A percentile compares a stretch with the other conserved stretches of the same genome.
These are phyloP conservation scores for Pristionchus japonicus DNA, from an alignment of 2,888 invertebrate species.

Conservation along the genomic window DNA sequence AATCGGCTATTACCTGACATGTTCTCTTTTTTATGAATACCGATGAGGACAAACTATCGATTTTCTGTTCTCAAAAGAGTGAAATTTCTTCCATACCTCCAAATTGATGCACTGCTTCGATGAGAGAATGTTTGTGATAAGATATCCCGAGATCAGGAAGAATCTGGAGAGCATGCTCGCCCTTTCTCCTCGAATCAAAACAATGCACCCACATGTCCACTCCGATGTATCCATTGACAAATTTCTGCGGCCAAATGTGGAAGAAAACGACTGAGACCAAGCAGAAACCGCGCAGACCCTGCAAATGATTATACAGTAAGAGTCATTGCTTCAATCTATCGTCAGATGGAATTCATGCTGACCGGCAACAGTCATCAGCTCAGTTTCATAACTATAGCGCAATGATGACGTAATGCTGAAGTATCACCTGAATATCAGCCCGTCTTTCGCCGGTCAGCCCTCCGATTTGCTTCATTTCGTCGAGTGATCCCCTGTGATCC, in stretches of 20 bases:
- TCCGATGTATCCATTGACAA: slow-evolving; percentile 4
- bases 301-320: neutral
- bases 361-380: no score
- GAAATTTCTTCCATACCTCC: neutral
- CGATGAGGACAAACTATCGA: no score
- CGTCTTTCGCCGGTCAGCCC: neutral
- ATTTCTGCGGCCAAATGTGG: slow-evolving; percentile 22
- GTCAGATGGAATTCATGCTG: no score
- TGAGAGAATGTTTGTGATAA: slow-evolving; percentile 17
- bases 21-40: no score
- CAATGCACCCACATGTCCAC: neutral
- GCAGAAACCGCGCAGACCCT: slow-evolving; percentile 9
- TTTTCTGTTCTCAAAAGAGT: no score
- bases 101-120: slow-evolving; percentile 15
- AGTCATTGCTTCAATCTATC: no score
- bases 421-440: neutral
- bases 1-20: neutral
- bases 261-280: slow-evolving; percentile 16
- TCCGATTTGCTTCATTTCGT: neutral
- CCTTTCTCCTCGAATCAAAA: neutral
- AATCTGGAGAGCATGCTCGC: neutral
- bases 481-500: neutral
- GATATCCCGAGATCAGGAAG: slow-evolving; percentile 23
- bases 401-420: neutral
- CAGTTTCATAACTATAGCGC: no score